A percentile compares a stretch with the other conserved stretches of the same genome.
phyloP scores from a whole-genome alignment of 2,888 invertebrate genomes.

The Drosophila hamatofila region DNA sequence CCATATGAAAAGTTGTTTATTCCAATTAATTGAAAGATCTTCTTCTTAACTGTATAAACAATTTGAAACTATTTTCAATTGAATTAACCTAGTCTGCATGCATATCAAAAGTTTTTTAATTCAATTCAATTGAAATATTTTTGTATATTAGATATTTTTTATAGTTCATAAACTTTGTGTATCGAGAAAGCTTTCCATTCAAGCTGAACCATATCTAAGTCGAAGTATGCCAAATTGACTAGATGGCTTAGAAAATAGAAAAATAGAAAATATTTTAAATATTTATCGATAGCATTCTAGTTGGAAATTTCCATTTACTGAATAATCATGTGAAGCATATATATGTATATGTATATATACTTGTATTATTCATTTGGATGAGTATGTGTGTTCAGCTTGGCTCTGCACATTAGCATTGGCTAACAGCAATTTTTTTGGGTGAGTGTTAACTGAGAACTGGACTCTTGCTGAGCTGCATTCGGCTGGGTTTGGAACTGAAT shows the following conservation, averaged over 20 bases:
- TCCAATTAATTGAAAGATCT: not conserved
- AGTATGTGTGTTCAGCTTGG: conserved; percentile 33
- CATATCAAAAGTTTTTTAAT: too few species aligned
- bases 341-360: not conserved
- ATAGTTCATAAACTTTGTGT: not conserved
- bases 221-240: not conserved
- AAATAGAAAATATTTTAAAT: not conserved
- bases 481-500: conserved; percentile 21
- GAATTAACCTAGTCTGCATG: too few species aligned
- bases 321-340: too few species aligned
- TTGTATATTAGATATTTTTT: not conserved
- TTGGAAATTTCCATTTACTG: conserved; percentile 9
- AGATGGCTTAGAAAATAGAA: not conserved
- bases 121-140: too few species aligned
- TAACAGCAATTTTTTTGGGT: conserved; percentile 23
- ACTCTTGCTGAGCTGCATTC: conserved; percentile 59
- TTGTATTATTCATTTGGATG: not conserved
- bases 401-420: conserved; percentile 35
- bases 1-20: not conserved
- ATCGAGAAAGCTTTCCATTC: not conserved
- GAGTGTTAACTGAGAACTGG: conserved; percentile 34
- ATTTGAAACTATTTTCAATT: not conserved
- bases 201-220: not conserved
- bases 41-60: not conserved
- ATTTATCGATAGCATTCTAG: conserved; percentile 17